Evolutionary conservation across 2,113 vertebrate species (phyloP).

Genomic region (Oophaga pumilio): DNA sequence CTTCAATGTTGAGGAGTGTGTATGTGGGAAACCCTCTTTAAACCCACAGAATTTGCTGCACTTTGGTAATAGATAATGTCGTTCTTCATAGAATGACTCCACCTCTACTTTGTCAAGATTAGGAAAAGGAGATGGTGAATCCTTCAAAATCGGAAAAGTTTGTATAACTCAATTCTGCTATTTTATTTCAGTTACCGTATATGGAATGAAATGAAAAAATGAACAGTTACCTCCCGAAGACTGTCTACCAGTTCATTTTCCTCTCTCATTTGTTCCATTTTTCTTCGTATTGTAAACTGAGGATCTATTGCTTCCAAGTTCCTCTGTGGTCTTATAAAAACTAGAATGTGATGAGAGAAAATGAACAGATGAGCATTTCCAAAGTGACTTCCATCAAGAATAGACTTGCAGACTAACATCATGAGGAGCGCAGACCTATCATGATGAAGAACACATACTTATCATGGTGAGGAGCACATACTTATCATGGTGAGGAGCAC

Average conservation of each 20-base stretch:
- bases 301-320: constrained; percentile 89
- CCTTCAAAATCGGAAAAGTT: background rate
- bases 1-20: no score
- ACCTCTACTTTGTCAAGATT: no score
- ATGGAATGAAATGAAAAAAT: background rate
- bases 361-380: background rate
- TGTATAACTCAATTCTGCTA: background rate
- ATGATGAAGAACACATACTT: background rate
- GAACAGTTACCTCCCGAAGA: constrained; percentile 82
- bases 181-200: background rate
- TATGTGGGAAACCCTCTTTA: no score
- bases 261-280: constrained; percentile 93
- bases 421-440: background rate
- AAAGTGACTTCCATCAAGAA: background rate
- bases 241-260: constrained; percentile 79
- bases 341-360: constrained; percentile 66
- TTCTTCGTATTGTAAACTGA: constrained; percentile 92
- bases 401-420: background rate
- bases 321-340: constrained; percentile 88
- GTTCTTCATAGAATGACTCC: no score
- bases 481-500: background rate
- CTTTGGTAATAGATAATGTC: no score
- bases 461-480: background rate
- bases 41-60: no score
- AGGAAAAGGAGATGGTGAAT: background rate